A percentile compares a stretch with the other conserved stretches of the same genome.
Conservation (phyloP, 1,140 invertebrate species). For the Gyrodactylus salaris region DNA sequence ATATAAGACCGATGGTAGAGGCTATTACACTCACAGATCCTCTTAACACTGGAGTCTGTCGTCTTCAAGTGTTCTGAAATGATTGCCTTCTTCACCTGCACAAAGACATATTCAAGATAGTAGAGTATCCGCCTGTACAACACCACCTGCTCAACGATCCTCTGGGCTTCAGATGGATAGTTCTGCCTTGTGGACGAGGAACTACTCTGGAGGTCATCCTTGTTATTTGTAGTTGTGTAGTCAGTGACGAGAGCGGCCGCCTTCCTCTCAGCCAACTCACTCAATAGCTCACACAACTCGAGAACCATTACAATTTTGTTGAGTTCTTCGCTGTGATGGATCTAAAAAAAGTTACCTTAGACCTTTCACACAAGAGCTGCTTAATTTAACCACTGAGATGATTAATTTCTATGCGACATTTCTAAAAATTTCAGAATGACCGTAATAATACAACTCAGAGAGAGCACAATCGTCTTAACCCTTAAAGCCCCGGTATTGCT, state of each 20-base stretch:
- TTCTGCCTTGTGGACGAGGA: background rate
- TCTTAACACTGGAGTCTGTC: background rate
- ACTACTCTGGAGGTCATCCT: background rate
- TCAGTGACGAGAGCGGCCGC: background rate
- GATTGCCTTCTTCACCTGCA: background rate
- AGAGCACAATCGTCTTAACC: too few species aligned
- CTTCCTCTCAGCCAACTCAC: background rate
- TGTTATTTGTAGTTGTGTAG: background rate
- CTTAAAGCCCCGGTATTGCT: too few species aligned
- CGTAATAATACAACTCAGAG: too few species aligned
- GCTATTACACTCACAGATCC: background rate
- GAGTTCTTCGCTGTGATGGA: background rate
- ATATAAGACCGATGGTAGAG: background rate
- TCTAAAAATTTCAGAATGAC: too few species aligned
- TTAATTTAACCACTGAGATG: too few species aligned
- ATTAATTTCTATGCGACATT: too few species aligned
- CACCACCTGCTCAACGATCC: background rate
- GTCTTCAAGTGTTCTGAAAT: background rate
- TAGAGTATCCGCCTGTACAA: background rate
- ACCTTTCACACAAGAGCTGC: too few species aligned
- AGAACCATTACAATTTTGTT: background rate
- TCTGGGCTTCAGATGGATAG: background rate
- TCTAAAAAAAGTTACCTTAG: background rate
- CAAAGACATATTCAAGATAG: background rate
- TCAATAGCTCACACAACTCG: background rate